Conservation (phyloP, 2,888 invertebrate genomes). For the Agrochola lota region DNA sequence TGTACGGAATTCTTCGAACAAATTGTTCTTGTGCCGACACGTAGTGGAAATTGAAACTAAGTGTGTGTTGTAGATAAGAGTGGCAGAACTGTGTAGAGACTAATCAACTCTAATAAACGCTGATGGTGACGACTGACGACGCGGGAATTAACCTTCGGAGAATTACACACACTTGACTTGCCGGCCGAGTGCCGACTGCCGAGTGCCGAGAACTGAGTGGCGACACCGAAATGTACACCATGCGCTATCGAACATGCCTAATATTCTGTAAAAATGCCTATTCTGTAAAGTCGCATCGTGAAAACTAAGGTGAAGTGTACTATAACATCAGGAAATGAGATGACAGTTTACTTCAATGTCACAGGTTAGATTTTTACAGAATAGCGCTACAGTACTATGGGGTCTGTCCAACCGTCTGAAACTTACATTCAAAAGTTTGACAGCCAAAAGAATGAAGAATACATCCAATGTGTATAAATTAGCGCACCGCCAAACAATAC, state of each 20-base stretch:
- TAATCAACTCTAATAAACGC: conserved; percentile 77
- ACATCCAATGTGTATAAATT: conserved; percentile 30
- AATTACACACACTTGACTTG: conserved; percentile 63
- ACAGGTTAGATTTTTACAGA: background rate
- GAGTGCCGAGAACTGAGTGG: conserved; percentile 19
- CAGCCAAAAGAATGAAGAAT: conserved; percentile 21
- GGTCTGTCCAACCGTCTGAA: background rate
- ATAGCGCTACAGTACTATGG: background rate
- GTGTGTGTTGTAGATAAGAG: conserved; percentile 66
- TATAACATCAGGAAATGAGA: background rate
- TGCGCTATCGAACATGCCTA: background rate
- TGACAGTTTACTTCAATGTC: background rate
- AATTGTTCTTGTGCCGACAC: conserved; percentile 56
- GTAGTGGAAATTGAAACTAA: conserved; percentile 66
- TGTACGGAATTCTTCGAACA: conserved; percentile 54
- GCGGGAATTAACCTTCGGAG: conserved; percentile 67
- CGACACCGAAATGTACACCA: conserved; percentile 38
- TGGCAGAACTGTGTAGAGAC: conserved; percentile 59
- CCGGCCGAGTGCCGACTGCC: conserved; percentile 14
- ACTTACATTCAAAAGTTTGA: conserved; percentile 1
- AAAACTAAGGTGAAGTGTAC: too few relatives aligned
- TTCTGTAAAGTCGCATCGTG: background rate
- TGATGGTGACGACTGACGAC: conserved; percentile 70
- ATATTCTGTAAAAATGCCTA: too few relatives aligned
- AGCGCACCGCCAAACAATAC: conserved; percentile 24